phyloP scores from a whole-genome alignment of 2,797 vertebrate genomes.

The Alcedo atthis region DNA sequence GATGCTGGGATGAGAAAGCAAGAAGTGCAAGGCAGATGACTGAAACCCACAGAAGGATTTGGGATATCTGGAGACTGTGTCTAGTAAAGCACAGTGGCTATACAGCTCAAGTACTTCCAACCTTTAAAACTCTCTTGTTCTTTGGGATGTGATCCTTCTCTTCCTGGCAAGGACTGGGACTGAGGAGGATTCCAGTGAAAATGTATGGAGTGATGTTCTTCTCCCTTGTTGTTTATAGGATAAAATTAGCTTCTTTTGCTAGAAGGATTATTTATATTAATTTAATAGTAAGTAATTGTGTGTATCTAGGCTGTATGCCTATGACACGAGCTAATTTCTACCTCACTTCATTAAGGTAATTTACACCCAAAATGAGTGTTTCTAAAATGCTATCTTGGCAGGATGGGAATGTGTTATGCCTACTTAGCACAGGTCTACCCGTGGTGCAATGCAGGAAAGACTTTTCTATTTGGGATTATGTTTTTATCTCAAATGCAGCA shows the following conservation, averaged over 20 bases:
- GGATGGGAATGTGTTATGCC: not conserved
- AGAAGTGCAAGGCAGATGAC: not conserved
- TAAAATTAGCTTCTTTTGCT: not conserved
- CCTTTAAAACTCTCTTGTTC: not conserved
- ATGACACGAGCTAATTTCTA: not conserved
- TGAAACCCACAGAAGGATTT: not conserved
- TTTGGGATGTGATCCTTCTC: not conserved
- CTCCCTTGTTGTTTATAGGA: not conserved
- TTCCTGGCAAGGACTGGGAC: not conserved
- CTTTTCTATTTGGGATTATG: slow-evolving; percentile 36
- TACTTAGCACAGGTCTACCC: not conserved
- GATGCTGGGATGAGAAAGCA: not conserved
- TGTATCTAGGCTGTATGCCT: not conserved
- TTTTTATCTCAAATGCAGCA: slow-evolving; percentile 50
- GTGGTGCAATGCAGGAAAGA: not conserved
- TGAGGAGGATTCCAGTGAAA: not conserved
- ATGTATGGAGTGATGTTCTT: not conserved
- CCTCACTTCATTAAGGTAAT: not conserved
- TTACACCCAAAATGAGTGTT: not conserved
- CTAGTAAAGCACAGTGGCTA: not conserved
- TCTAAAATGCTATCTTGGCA: not conserved
- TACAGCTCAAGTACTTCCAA: not conserved
- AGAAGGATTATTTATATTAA: not conserved
- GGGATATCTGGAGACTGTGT: not conserved
- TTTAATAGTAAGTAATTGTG: not conserved